Evolutionary conservation across 1,140 invertebrate genomes (phyloP), one percentile per base, ranked within the genome.

Genomic region (Dinoponera quadriceps): DNA sequence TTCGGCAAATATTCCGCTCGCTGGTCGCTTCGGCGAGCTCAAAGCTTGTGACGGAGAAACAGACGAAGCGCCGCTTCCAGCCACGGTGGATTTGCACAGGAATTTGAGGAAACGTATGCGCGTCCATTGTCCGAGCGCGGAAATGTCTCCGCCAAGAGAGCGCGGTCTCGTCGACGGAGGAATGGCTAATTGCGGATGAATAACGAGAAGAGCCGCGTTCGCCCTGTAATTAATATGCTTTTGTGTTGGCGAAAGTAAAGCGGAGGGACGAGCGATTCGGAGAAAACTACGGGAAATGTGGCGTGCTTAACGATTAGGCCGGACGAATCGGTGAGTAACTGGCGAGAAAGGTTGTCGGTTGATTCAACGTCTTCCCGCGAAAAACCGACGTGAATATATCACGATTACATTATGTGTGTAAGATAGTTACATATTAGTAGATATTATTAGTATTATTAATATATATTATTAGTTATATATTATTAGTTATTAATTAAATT

Each of bases 1-100:
- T 80, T 80, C 3, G 33, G 65, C 63, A 80, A 80, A 80, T 80
- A 80, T 80, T 80, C 65, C 75, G 33, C 51, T 80, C 22, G 75
- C 54, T 51, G 73, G 73, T 75, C 44, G 73, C 25, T 38, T 18
- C 18, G 54, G 18, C 48, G 65, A 44, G 25, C 51, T 69, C 75
- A 71, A 71, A 80, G 75, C 54, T 68, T 55, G 18, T 69, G 65
- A 57, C 49, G 54, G 33, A 69, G 51, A 80, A 75, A 63, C 27
- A 62, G 38, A 62, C 57, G 72, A 62, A 78, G 11, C 51, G 33
- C 69, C 65, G 65, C 59, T 71, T 71, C 25, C 33, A 57, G 54
- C 14, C 22, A 57, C 33, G 22, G 51, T 69, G 51, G 51, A 80
- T 80, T 80, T 80, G 55, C 54, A 80, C 51, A 71, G 54, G 54